Base-by-base conservation (phyloP, 2,888 invertebrate genomes). In the Zaprionus bogoriensis region DNA sequence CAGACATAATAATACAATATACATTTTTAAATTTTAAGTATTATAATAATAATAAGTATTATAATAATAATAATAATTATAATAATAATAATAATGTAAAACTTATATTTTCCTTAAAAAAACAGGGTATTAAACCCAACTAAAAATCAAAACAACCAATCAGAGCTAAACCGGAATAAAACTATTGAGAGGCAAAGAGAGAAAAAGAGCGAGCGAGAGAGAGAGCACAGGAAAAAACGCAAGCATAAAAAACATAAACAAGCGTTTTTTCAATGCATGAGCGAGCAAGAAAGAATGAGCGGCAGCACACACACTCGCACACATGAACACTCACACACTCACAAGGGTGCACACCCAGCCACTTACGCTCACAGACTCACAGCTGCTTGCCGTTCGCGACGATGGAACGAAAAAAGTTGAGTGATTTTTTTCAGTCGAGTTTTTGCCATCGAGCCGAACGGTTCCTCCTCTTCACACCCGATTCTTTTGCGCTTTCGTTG, bases 381-480 rank as follows among this genome's bases (percentile, higher is more conserved):
- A 68, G 64, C 67, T 54, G 75, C 74, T 74, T 39, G 41, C 28
- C 57, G 62, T 47, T 54, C 17, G 32, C 32, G n/a, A 36, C 60
- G 42, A 55, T 55, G 48, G 39, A 36, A 64, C 39, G 71, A 80
- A 87, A 87, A 87, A 87, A 87, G 75, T 71, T 70, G 73, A 78
- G 74, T 86, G 73, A 77, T 87, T 90, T 90, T 90, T 90, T 90
- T 90, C 90, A 91, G 89, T 91, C 87, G 85, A 89, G 89, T 91
- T 91, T 90, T 89, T 90, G 90, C 89, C 88, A 87, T 80, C 88
- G 77, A 79, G 73, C 81, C 79, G 88, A 88, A 87, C 68, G 63
- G 69, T 66, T 64, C 63, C 59, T 74, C 68, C 50, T 71, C 59
- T 75, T 70, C 58, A 36, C 50, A 63, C 67, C 72, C 64, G 70